Percentiles rank a stretch among this genome's conserved stretches.
Evolutionary conservation across 2,113 vertebrate genomes (phyloP).

Genomic region (Gasterosteus nipponicus): DNA sequence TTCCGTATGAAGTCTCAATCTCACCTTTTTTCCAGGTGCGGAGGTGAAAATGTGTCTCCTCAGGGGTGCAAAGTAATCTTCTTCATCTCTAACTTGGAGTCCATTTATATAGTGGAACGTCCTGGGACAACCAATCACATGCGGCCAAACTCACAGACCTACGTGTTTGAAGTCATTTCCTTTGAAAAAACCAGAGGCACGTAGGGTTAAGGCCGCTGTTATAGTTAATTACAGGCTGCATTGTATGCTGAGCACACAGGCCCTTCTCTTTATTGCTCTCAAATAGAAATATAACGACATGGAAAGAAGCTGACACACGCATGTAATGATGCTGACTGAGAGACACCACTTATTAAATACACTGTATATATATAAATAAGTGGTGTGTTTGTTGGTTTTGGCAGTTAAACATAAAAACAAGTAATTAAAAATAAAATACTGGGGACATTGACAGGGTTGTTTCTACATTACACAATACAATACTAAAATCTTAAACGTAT

Average conservation of each 20-base stretch:
- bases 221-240: conserved; percentile 75
- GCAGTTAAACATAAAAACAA: background rate
- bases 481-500: background rate
- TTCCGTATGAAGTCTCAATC: conserved; percentile 20
- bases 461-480: background rate
- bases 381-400: background rate
- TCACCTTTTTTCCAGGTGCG: conserved; percentile 50
- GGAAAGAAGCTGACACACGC: conserved; percentile 24
- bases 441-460: conserved; percentile 1
- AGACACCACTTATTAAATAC: background rate
- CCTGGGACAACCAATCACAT: conserved; percentile 73
- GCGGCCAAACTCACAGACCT: conserved; percentile 42
- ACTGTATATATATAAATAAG: background rate
- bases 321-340: conserved; percentile 28
- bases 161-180: conserved; percentile 66
- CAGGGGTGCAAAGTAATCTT: conserved; percentile 29
- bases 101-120: conserved; percentile 67
- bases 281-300: conserved; percentile 19
- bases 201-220: conserved; percentile 68
- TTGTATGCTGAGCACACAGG: conserved; percentile 42
- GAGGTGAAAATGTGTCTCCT: conserved; percentile 23
- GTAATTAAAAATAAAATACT: conserved; percentile 13
- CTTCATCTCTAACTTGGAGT: conserved; percentile 29
- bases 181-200: conserved; percentile 53
- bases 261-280: conserved; percentile 45